Base-by-base conservation (phyloP, 2,797 vertebrate genomes). In the Gambelia wislizenii region DNA sequence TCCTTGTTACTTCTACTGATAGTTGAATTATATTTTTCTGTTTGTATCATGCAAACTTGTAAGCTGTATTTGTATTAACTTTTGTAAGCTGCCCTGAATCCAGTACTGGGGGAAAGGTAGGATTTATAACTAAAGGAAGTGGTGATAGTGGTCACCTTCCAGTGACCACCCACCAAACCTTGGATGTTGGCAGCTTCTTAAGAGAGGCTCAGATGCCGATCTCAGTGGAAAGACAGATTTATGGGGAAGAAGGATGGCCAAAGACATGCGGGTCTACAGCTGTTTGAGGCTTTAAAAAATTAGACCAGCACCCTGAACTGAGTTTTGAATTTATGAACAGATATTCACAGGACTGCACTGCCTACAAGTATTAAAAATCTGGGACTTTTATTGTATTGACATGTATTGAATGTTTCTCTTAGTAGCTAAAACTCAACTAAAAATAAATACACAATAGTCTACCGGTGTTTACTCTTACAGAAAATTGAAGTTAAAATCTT, bases 401-500 rank as follows among this genome's bases (percentile, higher is more conserved):
- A 30, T 74, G 72, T 44, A 12, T 42, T 75, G 7, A 64, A 27
- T 12, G 47, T 52, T 61, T 47, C 27, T 30, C 9, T 75, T 75
- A 22, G 16, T 12, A 56, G 84, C 16, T 77, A 77, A 42, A 69
- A 69, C 7, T 77, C 44, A 84, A 85, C 79, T 89, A 70, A 25
- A 70, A 81, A 87, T 69, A 87, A 79, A 36, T 76, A 83, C 75
- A 4, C 44, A 52, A 36, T 77, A 77, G 44, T 33, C 13, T 84
- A 49, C 81, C 5, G 5, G 14, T 75, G 25, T 64, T n/a, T 20
- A 59, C 1, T 47, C 49, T 83, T 56, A 87, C 30, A 86, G 52
- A 85, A 85, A 85, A 85, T 39, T 90, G 30, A 67, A 82, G 6
- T n/a, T 42, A 52, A 49, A 54, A 70, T 56, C 30, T 54, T 80